These are phyloP conservation scores for Sceliomorpha sp. DNA, from an alignment of 2,888 invertebrate species.

Conservation along the genomic window DNA sequence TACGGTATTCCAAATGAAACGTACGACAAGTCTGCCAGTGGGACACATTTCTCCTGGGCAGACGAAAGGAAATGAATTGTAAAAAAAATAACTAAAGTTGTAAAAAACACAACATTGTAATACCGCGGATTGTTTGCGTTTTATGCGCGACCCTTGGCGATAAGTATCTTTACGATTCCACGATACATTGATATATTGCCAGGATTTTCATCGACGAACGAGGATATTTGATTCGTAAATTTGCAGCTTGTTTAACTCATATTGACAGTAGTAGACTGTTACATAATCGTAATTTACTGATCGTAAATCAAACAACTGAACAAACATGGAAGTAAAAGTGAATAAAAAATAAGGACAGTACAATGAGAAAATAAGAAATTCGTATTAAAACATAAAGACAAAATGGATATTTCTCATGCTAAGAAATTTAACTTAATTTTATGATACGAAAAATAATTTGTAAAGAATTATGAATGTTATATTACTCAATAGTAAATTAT, in stretches of 20 bases:
- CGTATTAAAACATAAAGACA: too few species aligned
- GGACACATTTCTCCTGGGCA: constrained; percentile 25
- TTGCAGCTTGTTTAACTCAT: constrained; percentile 28
- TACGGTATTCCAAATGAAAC: constrained; percentile 40
- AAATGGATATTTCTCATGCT: too few species aligned
- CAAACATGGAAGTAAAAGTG: too few species aligned
- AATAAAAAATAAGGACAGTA: too few species aligned
- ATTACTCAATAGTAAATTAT: too few species aligned
- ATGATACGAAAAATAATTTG: too few species aligned
- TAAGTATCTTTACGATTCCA: constrained; percentile 10
- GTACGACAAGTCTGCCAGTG: constrained; percentile 33
- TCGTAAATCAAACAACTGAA: too few species aligned
- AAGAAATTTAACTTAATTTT: too few species aligned
- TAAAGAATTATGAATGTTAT: too few species aligned
- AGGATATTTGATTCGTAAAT: constrained; percentile 67
- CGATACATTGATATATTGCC: constrained; percentile 32
- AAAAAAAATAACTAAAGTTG: constrained; percentile 26
- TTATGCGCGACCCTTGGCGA: constrained; percentile 20
- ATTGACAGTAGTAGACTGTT: too few species aligned
- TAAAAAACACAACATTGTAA: constrained; percentile 24
- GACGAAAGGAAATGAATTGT: constrained; percentile 37
- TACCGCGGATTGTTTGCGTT: constrained; percentile 13
- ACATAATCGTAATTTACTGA: too few species aligned
- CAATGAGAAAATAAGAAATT: too few species aligned
- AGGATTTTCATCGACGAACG: constrained; percentile 61